A percentile compares a stretch with the other conserved stretches of the same genome.
Conservation (phyloP, 2,113 vertebrate genomes). For the Micronisus gabar region DNA sequence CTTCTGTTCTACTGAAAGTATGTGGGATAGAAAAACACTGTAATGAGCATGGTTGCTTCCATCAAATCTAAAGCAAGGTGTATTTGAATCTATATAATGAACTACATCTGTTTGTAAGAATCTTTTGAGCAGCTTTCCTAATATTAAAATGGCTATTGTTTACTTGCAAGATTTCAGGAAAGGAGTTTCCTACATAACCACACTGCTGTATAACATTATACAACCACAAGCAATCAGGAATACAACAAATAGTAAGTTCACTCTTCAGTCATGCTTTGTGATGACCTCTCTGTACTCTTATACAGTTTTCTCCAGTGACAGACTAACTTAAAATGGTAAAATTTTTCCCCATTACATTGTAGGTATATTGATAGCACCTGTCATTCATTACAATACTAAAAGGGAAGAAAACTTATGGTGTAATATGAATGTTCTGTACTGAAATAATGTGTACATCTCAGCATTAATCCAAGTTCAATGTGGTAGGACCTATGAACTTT, state of each 20-base stretch:
- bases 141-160: background rate
- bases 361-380: background rate
- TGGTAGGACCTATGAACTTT: background rate
- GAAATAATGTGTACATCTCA: background rate
- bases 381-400: background rate
- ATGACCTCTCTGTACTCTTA: background rate
- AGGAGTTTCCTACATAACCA: background rate
- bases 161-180: background rate
- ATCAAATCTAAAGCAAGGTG: background rate
- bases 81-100: background rate
- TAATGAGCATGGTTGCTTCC: background rate
- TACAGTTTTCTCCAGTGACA: background rate
- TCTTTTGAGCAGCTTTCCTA: background rate
- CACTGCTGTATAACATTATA: background rate
- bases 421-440: background rate
- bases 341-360: background rate
- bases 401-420: background rate
- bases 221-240: background rate
- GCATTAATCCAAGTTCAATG: background rate
- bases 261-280: background rate
- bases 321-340: background rate
- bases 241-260: background rate
- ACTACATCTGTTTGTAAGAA: background rate
- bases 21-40: background rate
- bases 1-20: background rate